Conservation (phyloP, 2,797 vertebrate species). For the Parauchenoglanis punctatus region DNA sequence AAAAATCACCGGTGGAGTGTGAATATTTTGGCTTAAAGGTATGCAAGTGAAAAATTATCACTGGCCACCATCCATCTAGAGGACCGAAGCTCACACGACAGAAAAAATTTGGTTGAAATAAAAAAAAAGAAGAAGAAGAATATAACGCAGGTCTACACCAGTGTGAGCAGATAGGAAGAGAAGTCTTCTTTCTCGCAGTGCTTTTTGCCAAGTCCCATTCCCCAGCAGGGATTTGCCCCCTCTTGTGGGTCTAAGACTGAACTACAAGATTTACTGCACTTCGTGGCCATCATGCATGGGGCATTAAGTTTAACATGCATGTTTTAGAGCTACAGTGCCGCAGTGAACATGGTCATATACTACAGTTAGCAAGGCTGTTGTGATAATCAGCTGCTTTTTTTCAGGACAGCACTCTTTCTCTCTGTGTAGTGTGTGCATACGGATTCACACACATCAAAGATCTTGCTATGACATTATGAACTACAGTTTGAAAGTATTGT, state of each 20-base stretch:
- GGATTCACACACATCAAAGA: not conserved
- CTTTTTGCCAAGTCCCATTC: slow-evolving; percentile 31
- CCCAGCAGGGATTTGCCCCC: slow-evolving; percentile 68
- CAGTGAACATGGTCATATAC: not conserved
- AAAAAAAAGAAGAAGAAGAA: not conserved
- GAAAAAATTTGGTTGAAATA: not conserved
- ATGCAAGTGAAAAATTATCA: slow-evolving; percentile 11
- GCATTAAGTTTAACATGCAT: not conserved
- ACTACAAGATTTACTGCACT: slow-evolving; percentile 41
- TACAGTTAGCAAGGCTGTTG: not conserved
- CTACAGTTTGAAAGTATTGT: not conserved
- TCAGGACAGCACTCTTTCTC: not conserved
- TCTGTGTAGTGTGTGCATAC: not conserved
- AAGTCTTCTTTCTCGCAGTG: not conserved
- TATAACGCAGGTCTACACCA: not conserved
- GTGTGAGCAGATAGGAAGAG: not conserved
- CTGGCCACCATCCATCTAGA: not conserved
- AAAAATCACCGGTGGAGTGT: slow-evolving; percentile 33
- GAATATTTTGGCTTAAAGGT: slow-evolving; percentile 18
- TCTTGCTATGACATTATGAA: not conserved
- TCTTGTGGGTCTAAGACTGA: slow-evolving; percentile 67
- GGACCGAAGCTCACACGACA: not conserved
- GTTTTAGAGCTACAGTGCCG: not conserved
- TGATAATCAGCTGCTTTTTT: not conserved
- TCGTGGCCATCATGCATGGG: not conserved